Evolutionary conservation across 2,888 invertebrate species (phyloP), one percentile per base, ranked within the genome.

Genomic region (Apodemia hepburni): DNA sequence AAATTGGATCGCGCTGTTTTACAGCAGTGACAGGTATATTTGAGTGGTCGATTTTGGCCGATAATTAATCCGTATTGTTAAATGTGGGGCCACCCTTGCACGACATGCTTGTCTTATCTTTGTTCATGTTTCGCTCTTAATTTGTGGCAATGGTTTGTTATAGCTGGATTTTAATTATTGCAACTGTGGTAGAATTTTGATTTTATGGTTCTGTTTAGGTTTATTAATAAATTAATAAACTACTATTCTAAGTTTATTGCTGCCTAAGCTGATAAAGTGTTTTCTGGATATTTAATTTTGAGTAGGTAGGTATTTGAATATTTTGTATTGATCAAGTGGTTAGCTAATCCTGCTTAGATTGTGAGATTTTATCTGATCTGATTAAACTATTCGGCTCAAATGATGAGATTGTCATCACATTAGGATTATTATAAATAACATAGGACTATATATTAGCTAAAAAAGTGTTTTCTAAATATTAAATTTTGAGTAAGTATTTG

Each of bases 31-130:
- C 91, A 91, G 91, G 89, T 90, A 90, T 90, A 90, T 91, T 90
- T 89, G 89, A 90, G 82, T 88, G 82, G 83, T 81, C 88, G 87
- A 84, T 86, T 90, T 89, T 79, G 79, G 80, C 79, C 86, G 87
- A 89, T 91, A 91, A 91, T 91, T 90, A 91, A 89, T 91, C 91
- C 84, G 85, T 87, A 86, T 87, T 90, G 89, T 88, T 83, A 84
- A 85, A 81, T 80, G 85, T 80, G 78, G 78, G 84, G 85, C 79
- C 89, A 89, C 90, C 91, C 90, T 85, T 83, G 87, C 84, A 85
- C 80, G 75, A 68, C 65, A 71, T 75, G 76, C 78, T 77, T 78
- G 78, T 79, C 69, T 71, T 65, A 57, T 57, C 57, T 57, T 57
- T 57, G 57, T 57, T 29, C 64, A 71, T 70, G 69, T 65, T 69